Conservation (phyloP, 2,113 vertebrate species). For the Cyprinodon brontotheroides region DNA sequence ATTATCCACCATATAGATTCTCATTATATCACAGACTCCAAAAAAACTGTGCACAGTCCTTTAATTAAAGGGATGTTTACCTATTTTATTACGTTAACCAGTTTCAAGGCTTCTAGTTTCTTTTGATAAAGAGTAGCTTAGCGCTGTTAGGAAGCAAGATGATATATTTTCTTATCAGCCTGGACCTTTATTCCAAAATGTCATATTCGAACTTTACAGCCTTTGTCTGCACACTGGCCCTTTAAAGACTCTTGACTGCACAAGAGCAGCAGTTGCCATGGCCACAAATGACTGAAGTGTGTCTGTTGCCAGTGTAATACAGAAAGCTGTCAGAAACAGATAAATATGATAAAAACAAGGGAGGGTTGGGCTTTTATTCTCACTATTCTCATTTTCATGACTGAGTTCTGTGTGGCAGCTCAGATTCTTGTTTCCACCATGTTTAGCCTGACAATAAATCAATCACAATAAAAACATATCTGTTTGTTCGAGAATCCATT, state of each 20-base stretch:
- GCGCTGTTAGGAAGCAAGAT: background rate
- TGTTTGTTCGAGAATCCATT: background rate
- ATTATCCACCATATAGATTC: too few species aligned
- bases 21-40: too few species aligned
- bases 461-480: constrained; percentile 27
- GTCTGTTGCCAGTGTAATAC: constrained; percentile 46
- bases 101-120: background rate
- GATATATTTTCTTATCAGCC: background rate
- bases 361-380: constrained; percentile 38
- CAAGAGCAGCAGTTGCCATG: constrained; percentile 74
- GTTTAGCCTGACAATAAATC: constrained; percentile 15
- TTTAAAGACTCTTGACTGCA: constrained; percentile 66
- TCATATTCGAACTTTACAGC: constrained; percentile 7
- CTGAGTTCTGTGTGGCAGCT: constrained; percentile 18
- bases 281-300: constrained; percentile 75
- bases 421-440: constrained; percentile 18
- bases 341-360: constrained; percentile 46
- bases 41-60: too few species aligned
- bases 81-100: background rate
- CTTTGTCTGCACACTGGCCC: constrained; percentile 27
- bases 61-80: background rate
- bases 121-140: background rate
- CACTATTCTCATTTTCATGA: constrained; percentile 30
- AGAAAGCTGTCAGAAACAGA: constrained; percentile 49
- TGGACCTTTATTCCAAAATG: background rate